These are phyloP conservation scores for Agelaius tricolor DNA, from an alignment of 2,113 vertebrate species.

Conservation along the genomic window DNA sequence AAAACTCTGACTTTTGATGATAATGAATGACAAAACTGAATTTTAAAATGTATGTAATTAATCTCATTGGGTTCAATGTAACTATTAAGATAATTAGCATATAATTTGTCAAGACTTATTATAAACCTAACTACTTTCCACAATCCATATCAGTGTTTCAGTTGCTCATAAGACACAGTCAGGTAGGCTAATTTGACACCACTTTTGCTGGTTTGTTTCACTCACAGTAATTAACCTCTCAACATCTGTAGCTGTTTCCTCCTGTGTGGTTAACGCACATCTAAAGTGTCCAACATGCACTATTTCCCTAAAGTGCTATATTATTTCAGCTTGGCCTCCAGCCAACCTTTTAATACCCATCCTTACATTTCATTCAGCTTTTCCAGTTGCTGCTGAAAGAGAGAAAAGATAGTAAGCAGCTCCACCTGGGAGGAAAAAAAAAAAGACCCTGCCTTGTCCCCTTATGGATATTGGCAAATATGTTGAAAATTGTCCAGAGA, in stretches of 20 bases:
- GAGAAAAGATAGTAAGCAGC: background rate
- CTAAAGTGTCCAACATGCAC: background rate
- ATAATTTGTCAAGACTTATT: background rate
- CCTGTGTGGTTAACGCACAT: background rate
- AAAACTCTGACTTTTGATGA: background rate
- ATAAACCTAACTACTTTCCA: slow-evolving; percentile 13
- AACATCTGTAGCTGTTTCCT: slow-evolving; percentile 6
- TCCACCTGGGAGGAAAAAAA: background rate
- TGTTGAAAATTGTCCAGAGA: background rate
- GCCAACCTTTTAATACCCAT: background rate
- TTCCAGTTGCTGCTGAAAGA: background rate
- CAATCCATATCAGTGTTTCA: background rate
- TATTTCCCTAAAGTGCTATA: background rate
- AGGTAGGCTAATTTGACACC: background rate
- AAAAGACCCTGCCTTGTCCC: background rate
- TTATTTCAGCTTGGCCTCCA: background rate
- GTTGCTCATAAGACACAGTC: background rate
- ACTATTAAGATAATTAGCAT: background rate
- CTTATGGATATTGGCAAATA: background rate
- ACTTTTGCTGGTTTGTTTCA: background rate
- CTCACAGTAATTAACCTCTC: slow-evolving; percentile 34
- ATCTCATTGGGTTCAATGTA: background rate
- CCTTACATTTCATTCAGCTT: background rate
- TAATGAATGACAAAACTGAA: background rate
- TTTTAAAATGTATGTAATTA: background rate